A percentile compares a stretch with the other conserved stretches of the same genome.
Conservation (phyloP, 2,797 vertebrate species). For the Sebastes kiyomatsui region DNA sequence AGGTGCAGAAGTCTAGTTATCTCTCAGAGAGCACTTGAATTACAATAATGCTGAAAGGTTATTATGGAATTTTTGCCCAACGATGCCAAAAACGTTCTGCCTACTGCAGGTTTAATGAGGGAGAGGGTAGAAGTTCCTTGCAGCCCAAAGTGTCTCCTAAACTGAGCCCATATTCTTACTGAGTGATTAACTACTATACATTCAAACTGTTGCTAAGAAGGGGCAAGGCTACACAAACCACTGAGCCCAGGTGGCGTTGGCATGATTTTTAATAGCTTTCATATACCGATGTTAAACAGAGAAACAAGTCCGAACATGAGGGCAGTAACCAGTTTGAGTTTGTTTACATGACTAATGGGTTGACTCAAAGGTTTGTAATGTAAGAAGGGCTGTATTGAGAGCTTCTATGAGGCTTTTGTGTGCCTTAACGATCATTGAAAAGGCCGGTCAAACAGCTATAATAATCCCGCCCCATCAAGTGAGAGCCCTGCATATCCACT, state of each 20-base stretch:
- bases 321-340: slow-evolving; percentile 27
- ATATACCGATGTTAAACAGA: not conserved
- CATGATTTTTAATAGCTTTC: not conserved
- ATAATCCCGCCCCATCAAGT: slow-evolving; percentile 11
- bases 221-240: slow-evolving; percentile 4
- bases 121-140: not conserved
- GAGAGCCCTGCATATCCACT: slow-evolving; percentile 7
- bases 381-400: slow-evolving; percentile 4
- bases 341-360: slow-evolving; percentile 29
- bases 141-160: slow-evolving; percentile 1
- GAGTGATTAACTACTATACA: slow-evolving; percentile 5
- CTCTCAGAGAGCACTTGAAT: no score
- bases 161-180: not conserved
- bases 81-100: no score
- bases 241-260: not conserved
- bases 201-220: slow-evolving; percentile 1
- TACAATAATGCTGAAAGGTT: no score
- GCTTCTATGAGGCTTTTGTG: slow-evolving; percentile 12
- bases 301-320: slow-evolving; percentile 42
- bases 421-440: not conserved
- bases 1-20: no score
- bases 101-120: not conserved
- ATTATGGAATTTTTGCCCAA: no score
- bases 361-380: slow-evolving; percentile 11
- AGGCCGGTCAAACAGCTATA: not conserved